These are phyloP conservation scores for Oikopleura dioica DNA, from an alignment of 23 tunicate genomes.

Conservation along the genomic window DNA sequence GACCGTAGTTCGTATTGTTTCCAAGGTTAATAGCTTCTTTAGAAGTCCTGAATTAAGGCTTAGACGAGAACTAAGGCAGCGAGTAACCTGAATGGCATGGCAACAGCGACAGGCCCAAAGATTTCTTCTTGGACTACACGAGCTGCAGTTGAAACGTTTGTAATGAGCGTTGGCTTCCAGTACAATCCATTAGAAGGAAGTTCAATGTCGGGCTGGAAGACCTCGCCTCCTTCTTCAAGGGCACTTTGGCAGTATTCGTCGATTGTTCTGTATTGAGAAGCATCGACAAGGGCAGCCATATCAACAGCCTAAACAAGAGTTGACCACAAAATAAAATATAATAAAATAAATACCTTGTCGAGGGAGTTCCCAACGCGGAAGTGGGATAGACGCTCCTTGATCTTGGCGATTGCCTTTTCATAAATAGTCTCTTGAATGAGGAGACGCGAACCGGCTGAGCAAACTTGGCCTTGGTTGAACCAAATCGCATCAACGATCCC, in stretches of 20 bases:
- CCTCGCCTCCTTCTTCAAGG: constrained; percentile 50
- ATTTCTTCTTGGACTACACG: constrained; percentile 79
- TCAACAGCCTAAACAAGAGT: constrained; percentile 30
- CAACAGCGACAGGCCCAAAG: constrained; percentile 81
- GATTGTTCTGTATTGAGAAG: constrained; percentile 43
- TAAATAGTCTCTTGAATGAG: constrained; percentile 62
- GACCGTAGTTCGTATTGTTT: constrained; percentile 75
- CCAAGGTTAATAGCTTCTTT: constrained; percentile 60
- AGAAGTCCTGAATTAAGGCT: constrained; percentile 24
- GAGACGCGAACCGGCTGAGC: constrained; percentile 83
- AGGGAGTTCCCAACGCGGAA: constrained; percentile 65
- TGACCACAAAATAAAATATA: background rate
- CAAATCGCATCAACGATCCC: constrained; percentile 80
- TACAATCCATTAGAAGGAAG: constrained; percentile 34
- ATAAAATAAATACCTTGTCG: constrained; percentile 38
- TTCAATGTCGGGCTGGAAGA: constrained; percentile 27
- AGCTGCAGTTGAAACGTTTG: constrained; percentile 82
- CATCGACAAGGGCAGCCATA: constrained; percentile 75
- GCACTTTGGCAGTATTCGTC: constrained; percentile 54
- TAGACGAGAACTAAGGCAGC: background rate
- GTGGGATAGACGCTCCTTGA: constrained; percentile 60
- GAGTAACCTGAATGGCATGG: constrained; percentile 29
- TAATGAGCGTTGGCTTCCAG: constrained; percentile 78
- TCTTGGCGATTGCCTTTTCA: constrained; percentile 31
- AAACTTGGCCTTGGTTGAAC: constrained; percentile 94